These are phyloP conservation scores for Amblyjoppa proteus DNA, from an alignment of 2,888 invertebrate genomes.

Conservation along the genomic window DNA sequence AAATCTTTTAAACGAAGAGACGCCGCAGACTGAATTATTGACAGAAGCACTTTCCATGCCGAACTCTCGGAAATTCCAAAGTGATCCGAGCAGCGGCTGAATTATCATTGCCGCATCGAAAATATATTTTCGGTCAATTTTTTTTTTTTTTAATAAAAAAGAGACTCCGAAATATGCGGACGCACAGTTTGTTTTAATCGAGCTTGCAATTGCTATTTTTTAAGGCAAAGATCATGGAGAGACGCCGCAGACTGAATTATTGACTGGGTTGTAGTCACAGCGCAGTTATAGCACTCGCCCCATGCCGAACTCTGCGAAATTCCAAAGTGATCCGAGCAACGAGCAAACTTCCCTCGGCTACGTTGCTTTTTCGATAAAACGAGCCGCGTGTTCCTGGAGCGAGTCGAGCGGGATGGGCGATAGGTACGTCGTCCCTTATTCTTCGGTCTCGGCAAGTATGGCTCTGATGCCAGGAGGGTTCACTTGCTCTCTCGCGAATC, in stretches of 20 bases:
- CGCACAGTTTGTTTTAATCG: not conserved
- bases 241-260: slow-evolving; percentile 31
- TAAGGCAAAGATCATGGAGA: not conserved
- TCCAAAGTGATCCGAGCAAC: slow-evolving; percentile 55
- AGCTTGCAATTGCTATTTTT: slow-evolving; percentile 9
- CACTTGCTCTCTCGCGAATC: slow-evolving; percentile 43
- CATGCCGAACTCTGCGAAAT: slow-evolving; percentile 49
- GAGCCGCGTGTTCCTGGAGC: slow-evolving; percentile 29
- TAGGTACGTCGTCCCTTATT: slow-evolving; percentile 43
- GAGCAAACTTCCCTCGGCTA: slow-evolving; percentile 53
- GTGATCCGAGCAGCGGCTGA: slow-evolving; percentile 44
- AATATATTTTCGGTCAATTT: no score
- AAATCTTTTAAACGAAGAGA: not conserved
- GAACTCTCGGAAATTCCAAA: slow-evolving; percentile 52
- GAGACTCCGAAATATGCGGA: no score
- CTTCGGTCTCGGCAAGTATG: slow-evolving; percentile 20
- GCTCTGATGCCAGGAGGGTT: slow-evolving; percentile 25
- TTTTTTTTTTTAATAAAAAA: no score
- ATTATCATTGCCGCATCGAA: no score
- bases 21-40: slow-evolving; percentile 28
- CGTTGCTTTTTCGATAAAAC: slow-evolving; percentile 56
- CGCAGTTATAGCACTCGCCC: slow-evolving; percentile 20
- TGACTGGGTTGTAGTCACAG: slow-evolving; percentile 15
- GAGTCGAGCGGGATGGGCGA: slow-evolving; percentile 26
- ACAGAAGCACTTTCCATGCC: slow-evolving; percentile 19